Percentiles rank a stretch among this genome's conserved stretches.
These are phyloP conservation scores for Philantomba maxwellii DNA, from an alignment of 2,113 vertebrate species.

Conservation along the genomic window DNA sequence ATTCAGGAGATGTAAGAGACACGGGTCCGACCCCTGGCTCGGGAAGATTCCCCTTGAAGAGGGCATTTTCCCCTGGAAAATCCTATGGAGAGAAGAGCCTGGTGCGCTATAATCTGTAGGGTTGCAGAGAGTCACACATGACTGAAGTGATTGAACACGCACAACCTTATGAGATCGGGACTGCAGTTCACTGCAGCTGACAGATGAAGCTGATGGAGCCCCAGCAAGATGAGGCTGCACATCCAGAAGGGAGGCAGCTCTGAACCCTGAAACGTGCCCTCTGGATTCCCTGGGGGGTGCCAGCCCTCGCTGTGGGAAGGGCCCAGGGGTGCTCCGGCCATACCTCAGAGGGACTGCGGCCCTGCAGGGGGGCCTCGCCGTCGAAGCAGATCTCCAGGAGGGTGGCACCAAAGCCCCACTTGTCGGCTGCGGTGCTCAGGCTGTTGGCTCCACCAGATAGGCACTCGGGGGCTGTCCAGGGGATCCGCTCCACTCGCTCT, in stretches of 20 bases:
- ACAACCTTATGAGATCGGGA: background rate
- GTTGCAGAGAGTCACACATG: background rate
- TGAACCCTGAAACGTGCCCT: background rate
- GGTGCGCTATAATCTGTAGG: background rate
- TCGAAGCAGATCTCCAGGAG: constrained; percentile 95
- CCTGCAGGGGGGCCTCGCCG: constrained; percentile 86
- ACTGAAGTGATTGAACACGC: background rate
- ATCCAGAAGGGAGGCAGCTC: background rate
- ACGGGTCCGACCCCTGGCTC: background rate
- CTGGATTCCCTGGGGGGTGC: background rate
- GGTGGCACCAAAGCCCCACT: constrained; percentile 94
- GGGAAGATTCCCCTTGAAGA: background rate
- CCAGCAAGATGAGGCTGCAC: background rate
- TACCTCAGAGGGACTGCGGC: constrained; percentile 84
- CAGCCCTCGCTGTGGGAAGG: background rate
- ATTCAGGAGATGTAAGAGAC: background rate
- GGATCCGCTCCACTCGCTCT: constrained; percentile 93
- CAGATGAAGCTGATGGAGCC: background rate
- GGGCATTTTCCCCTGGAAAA: background rate
- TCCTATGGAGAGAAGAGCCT: background rate
- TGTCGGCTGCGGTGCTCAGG: constrained; percentile 81
- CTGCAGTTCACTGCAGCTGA: background rate
- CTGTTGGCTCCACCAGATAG: constrained; percentile 67
- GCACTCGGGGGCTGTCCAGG: constrained; percentile 94
- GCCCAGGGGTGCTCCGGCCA: background rate